Percentiles rank a stretch among this genome's conserved stretches.
phyloP scores from a whole-genome alignment of 1,140 invertebrate species.

The Drosophila orosa region DNA sequence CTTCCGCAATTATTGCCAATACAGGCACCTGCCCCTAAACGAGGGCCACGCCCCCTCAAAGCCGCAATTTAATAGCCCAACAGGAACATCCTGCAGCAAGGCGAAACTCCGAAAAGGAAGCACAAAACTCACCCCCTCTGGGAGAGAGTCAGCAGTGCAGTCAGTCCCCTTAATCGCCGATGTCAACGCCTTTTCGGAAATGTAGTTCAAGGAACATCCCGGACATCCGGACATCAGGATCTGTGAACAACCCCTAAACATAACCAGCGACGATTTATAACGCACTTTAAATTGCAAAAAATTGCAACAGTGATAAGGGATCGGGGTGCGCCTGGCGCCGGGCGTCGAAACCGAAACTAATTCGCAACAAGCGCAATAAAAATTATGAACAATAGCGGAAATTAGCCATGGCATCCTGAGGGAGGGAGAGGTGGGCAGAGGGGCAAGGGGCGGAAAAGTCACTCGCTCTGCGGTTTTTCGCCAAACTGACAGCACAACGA shows the following conservation, averaged over 20 bases:
- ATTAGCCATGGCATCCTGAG: constrained; percentile 65
- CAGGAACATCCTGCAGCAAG: constrained; percentile 24
- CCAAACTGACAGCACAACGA: constrained; percentile 78
- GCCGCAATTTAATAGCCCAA: constrained; percentile 61
- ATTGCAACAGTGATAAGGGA: constrained; percentile 65
- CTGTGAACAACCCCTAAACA: constrained; percentile 60
- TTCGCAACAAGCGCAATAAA: constrained; percentile 83
- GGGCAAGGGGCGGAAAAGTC: constrained; percentile 40
- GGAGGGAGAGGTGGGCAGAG: constrained; percentile 1
- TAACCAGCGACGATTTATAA: constrained; percentile 66
- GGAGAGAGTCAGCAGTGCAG: constrained; percentile 29
- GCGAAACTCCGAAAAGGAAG: constrained; percentile 1
- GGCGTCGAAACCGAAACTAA: constrained; percentile 78
- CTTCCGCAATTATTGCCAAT: constrained; percentile 34
- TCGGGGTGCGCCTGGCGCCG: constrained; percentile 18
- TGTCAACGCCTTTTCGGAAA: constrained; percentile 71
- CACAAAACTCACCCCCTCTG: constrained; percentile 34
- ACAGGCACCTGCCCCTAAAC: constrained; percentile 35
- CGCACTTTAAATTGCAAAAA: constrained; percentile 80
- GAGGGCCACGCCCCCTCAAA: constrained; percentile 31
- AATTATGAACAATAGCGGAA: constrained; percentile 83
- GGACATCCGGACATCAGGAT: not conserved
- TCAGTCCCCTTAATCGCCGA: constrained; percentile 70
- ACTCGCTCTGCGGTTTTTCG: constrained; percentile 63
- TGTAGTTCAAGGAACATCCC: constrained; percentile 5